Conservation (phyloP, 2,113 vertebrate genomes). For the Grallaria varia region DNA sequence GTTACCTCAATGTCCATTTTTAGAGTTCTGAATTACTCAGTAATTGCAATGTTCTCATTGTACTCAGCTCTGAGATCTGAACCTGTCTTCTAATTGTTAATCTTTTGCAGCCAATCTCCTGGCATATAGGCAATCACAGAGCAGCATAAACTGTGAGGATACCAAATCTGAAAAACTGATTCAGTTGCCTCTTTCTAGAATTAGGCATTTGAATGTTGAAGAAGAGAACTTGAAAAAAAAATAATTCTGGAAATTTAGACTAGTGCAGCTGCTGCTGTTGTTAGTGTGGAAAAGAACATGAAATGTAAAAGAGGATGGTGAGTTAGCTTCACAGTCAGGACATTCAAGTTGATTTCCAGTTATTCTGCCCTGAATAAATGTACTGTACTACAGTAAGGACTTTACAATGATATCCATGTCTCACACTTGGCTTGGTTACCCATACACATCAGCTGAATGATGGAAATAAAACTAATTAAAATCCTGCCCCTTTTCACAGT, state of each 20-base stretch:
- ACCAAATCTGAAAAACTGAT: not conserved
- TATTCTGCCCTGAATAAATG: conserved; percentile 30
- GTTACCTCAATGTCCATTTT: not conserved
- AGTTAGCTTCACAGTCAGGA: not conserved
- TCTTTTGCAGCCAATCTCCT: not conserved
- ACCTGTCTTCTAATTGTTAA: not conserved
- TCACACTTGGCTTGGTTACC: not conserved
- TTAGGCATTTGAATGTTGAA: not conserved
- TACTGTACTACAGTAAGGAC: not conserved
- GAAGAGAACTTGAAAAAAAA: not conserved
- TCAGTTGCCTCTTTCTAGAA: not conserved
- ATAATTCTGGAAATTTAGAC: not conserved
- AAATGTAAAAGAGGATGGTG: conserved; percentile 1
- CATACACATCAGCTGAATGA: not conserved
- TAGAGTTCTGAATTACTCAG: not conserved
- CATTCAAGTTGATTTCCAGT: conserved; percentile 36
- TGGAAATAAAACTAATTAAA: conserved; percentile 61
- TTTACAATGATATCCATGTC: not conserved
- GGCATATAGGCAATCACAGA: not conserved
- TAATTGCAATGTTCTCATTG: not conserved
- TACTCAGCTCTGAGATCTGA: not conserved
- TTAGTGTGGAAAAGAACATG: not conserved
- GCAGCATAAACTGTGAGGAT: not conserved
- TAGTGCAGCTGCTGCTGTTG: conserved; percentile 3
- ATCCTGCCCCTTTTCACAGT: conserved; percentile 23